Evolutionary conservation across 37 sponge, comb jelly and placozoan genomes (phyloP).

Genomic region (Ephydatia muelleri): DNA sequence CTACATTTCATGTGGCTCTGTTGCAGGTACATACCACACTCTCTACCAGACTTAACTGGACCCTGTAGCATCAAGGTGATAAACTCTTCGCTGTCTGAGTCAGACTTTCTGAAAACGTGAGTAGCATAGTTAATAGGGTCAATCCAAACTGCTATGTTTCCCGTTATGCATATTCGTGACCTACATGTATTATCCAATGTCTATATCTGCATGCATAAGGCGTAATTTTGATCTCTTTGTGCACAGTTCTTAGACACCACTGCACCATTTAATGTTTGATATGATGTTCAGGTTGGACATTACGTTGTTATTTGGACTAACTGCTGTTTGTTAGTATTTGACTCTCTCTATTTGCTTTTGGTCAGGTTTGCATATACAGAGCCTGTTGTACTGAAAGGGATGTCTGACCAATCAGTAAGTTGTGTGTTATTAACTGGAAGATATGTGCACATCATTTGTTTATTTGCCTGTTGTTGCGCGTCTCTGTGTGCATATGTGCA

Average conservation of each 20-base stretch:
- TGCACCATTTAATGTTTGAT: too few relatives aligned
- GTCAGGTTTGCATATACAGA: slow-evolving; percentile 54
- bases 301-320: not conserved
- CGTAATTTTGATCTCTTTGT: too few relatives aligned
- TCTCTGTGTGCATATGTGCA: too few relatives aligned
- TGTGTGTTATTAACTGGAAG: too few relatives aligned
- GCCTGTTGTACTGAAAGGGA: slow-evolving; percentile 61
- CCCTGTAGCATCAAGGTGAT: slow-evolving; percentile 60
- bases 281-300: not conserved
- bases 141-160: not conserved
- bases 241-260: too few relatives aligned
- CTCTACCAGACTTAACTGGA: slow-evolving; percentile 51
- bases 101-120: slow-evolving; percentile 36
- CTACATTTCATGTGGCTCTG: too few relatives aligned
- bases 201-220: too few relatives aligned
- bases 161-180: too few relatives aligned
- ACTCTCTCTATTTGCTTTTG: not conserved
- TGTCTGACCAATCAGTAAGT: slow-evolving; percentile 62
- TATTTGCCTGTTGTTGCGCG: too few relatives aligned
- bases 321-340: not conserved
- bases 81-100: slow-evolving; percentile 24
- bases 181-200: too few relatives aligned
- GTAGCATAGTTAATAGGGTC: not conserved
- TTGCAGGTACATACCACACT: slow-evolving; percentile 40
- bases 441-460: too few relatives aligned